These are phyloP conservation scores for Drosophila erecta DNA, from an alignment of 1,140 invertebrate species.

Conservation along the genomic window DNA sequence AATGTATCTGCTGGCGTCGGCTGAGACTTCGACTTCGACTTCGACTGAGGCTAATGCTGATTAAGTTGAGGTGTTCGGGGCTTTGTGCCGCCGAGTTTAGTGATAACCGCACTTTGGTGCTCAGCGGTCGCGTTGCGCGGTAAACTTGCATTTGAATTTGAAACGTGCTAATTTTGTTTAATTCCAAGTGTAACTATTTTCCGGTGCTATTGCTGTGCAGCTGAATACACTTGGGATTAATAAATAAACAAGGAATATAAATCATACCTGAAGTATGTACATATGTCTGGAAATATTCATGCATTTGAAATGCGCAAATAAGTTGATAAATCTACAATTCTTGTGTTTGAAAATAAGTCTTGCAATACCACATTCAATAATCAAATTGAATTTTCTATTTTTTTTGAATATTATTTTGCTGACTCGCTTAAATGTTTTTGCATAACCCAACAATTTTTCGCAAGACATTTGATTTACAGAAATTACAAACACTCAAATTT, in stretches of 20 bases:
- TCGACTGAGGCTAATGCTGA: slow-evolving; percentile 30
- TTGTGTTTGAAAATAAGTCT: background rate
- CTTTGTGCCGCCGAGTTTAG: slow-evolving; percentile 44
- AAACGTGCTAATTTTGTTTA: slow-evolving; percentile 12
- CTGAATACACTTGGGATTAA: slow-evolving; percentile 1
- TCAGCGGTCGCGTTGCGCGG: slow-evolving; percentile 40
- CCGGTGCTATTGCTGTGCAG: background rate
- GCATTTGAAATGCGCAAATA: background rate
- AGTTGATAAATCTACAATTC: background rate
- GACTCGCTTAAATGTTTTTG: too few species aligned
- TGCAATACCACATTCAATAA: too few species aligned
- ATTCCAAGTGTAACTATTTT: slow-evolving; percentile 15
- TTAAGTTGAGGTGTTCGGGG: slow-evolving; percentile 61
- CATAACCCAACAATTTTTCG: too few species aligned
- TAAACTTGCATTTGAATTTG: slow-evolving; percentile 14
- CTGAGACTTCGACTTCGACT: slow-evolving; percentile 10
- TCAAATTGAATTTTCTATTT: too few species aligned
- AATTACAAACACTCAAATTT: background rate
- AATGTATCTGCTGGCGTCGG: slow-evolving; percentile 19
- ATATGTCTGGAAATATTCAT: too few species aligned
- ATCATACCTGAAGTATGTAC: too few species aligned
- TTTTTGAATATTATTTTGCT: too few species aligned
- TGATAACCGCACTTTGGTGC: slow-evolving; percentile 67
- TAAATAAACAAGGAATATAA: background rate
- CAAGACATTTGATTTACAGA: too few species aligned